A percentile compares a stretch with the other conserved stretches of the same genome.
Conservation (phyloP, 2,888 invertebrate genomes). For the Disparrhopalites patrizii region DNA sequence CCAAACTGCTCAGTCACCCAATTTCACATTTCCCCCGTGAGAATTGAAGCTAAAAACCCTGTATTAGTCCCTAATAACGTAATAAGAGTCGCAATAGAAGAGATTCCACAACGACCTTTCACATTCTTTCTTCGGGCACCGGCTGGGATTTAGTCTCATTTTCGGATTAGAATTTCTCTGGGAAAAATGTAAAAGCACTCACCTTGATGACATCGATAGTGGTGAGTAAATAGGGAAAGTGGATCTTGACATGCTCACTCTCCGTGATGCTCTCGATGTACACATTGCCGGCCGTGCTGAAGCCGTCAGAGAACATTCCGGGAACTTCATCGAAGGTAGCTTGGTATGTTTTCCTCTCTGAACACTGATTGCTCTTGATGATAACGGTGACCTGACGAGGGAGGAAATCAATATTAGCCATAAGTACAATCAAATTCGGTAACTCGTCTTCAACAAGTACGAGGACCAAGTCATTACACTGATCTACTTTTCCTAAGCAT, state of each 20-base stretch:
- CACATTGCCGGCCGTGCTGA: conserved; percentile 45
- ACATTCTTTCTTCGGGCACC: no score
- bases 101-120: no score
- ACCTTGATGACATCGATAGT: conserved; percentile 47
- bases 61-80: no score
- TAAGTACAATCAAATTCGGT: no score
- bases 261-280: conserved; percentile 44
- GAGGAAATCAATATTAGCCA: no score
- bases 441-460: no score
- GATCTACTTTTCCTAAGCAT: no score
- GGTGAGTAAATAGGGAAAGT: conserved; percentile 42
- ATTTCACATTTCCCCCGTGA: neutral
- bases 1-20: neutral
- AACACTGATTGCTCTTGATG: conserved; percentile 46
- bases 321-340: conserved; percentile 47
- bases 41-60: neutral
- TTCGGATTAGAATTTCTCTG: no score
- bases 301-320: conserved; percentile 47
- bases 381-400: conserved; percentile 46
- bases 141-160: no score
- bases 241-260: conserved; percentile 48
- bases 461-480: no score
- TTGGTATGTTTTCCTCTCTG: conserved; percentile 47
- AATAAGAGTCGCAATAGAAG: no score
- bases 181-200: no score